phyloP scores from a whole-genome alignment of 2,888 invertebrate species.

The Limnephilus auricula region DNA sequence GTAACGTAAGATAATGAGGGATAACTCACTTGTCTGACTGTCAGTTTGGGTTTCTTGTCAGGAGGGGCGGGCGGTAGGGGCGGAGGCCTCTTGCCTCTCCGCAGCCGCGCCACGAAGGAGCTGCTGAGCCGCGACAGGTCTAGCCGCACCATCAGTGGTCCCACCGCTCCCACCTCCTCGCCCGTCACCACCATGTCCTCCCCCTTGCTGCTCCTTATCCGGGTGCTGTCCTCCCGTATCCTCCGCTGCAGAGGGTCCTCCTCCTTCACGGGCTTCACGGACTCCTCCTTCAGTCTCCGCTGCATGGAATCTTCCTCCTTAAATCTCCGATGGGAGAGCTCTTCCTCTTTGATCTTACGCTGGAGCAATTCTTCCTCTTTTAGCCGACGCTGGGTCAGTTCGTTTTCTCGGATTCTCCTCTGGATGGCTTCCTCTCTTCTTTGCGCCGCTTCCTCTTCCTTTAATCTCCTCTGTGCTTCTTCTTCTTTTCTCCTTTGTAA shows the following conservation, averaged over 20 bases:
- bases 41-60: conserved; percentile 62
- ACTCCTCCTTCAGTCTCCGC: conserved; percentile 70
- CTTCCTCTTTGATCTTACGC: conserved; percentile 58
- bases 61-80: conserved; percentile 66
- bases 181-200: conserved; percentile 69
- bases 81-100: conserved; percentile 70
- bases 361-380: conserved; percentile 63
- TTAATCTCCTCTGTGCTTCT: conserved; percentile 50
- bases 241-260: conserved; percentile 58
- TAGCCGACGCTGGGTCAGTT: conserved; percentile 62
- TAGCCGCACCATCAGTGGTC: conserved; percentile 72
- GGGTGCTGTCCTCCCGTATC: conserved; percentile 68
- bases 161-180: conserved; percentile 69
- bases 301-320: conserved; percentile 68
- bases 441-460: conserved; percentile 56
- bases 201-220: conserved; percentile 66
- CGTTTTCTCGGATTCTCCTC: conserved; percentile 63
- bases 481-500: conserved; percentile 63
- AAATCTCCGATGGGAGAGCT: conserved; percentile 53
- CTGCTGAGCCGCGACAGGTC: conserved; percentile 72
- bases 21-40: conserved; percentile 56
- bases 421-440: conserved; percentile 64
- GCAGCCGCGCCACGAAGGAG: conserved; percentile 71
- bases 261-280: conserved; percentile 56
- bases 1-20: neutral